Evolutionary conservation across 2,888 invertebrate genomes (phyloP).

Genomic region (Tridacna gigas): DNA sequence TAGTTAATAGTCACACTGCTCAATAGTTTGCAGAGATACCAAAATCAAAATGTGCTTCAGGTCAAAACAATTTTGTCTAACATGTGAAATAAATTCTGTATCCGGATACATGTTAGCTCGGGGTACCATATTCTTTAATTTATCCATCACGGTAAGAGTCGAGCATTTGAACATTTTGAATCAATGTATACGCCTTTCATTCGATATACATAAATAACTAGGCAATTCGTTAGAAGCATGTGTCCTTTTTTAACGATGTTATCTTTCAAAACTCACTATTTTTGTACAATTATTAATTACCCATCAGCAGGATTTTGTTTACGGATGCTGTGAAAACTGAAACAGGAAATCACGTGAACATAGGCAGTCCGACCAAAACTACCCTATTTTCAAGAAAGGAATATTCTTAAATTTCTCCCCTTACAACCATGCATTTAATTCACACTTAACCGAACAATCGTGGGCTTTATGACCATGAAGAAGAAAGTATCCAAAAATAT

Average conservation of each 20-base stretch:
- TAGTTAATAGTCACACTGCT: too few relatives aligned
- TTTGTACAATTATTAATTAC: not conserved
- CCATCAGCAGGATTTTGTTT: constrained; percentile 4
- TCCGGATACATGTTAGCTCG: not conserved
- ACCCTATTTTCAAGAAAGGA: not conserved
- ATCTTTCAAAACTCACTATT: not conserved
- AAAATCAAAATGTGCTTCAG: too few relatives aligned
- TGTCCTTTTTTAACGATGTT: not conserved
- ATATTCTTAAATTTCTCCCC: not conserved
- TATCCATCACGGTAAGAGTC: not conserved
- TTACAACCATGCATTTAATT: not conserved
- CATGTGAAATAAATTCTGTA: not conserved
- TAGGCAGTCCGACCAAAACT: not conserved
- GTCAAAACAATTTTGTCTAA: too few relatives aligned
- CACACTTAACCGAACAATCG: not conserved
- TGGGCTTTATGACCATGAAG: not conserved
- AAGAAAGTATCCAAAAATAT: not conserved
- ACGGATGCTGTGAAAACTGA: constrained; percentile 25
- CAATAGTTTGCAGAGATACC: too few relatives aligned
- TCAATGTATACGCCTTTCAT: not conserved
- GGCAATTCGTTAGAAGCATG: not conserved
- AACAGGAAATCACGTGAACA: constrained; percentile 50
- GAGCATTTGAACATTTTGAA: not conserved
- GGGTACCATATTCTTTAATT: constrained; percentile 5
- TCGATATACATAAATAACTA: not conserved